These are phyloP conservation scores for Hydrocynus forskahlii DNA, from an alignment of 2,797 vertebrate species.

Conservation along the genomic window DNA sequence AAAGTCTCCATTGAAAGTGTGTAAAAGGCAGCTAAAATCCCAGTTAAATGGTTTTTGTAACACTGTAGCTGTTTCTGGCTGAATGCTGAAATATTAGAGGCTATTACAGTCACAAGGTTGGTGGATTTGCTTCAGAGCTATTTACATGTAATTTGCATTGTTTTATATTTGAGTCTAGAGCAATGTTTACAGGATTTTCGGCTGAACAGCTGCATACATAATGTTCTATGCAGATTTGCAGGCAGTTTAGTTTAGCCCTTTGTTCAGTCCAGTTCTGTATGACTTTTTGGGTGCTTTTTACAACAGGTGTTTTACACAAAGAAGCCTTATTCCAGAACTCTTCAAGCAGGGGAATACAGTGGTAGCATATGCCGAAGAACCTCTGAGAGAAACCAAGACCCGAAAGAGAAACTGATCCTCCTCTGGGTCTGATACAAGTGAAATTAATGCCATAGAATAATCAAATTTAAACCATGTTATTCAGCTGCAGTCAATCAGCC, in stretches of 20 bases:
- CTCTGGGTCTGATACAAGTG: too few species aligned
- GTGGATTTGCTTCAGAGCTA: background rate
- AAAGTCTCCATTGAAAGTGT: slow-evolving; percentile 13
- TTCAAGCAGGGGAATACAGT: background rate
- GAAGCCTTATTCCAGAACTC: background rate
- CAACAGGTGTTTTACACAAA: background rate
- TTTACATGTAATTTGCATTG: slow-evolving; percentile 27
- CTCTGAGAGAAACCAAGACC: background rate
- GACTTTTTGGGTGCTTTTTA: background rate
- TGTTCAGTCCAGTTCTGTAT: background rate
- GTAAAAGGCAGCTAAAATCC: background rate
- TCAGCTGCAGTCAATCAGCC: background rate
- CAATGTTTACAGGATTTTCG: background rate
- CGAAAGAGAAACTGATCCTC: background rate
- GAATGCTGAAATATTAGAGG: background rate
- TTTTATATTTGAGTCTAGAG: background rate
- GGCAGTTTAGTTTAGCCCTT: background rate
- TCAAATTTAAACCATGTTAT: background rate
- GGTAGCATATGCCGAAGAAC: background rate
- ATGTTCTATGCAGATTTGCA: background rate
- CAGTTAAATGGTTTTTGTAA: background rate
- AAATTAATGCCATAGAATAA: too few species aligned
- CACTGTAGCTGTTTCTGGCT: background rate
- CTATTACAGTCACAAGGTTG: slow-evolving; percentile 10
- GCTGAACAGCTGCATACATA: background rate